These are phyloP conservation scores for Uropsilus gracilis DNA, from an alignment of 2,113 vertebrate genomes.

Conservation along the genomic window DNA sequence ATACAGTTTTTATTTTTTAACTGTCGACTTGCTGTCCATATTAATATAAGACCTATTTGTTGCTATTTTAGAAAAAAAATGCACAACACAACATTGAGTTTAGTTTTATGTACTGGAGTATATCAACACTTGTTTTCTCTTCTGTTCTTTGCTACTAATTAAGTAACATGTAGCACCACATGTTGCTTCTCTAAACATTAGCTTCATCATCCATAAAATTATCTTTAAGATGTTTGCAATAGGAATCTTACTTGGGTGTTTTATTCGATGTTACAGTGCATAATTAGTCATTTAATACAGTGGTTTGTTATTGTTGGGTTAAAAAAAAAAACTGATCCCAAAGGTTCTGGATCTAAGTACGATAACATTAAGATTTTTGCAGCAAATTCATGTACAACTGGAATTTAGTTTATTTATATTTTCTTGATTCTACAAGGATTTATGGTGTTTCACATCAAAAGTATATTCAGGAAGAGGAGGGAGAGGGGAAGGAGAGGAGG, in stretches of 20 bases:
- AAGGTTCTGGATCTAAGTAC: background rate
- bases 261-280: background rate
- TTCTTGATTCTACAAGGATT: background rate
- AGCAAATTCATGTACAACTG: background rate
- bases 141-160: background rate
- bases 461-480: background rate
- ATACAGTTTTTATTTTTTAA: background rate
- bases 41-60: background rate
- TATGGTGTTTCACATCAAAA: background rate
- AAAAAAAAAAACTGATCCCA: slow-evolving; percentile 2
- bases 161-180: background rate
- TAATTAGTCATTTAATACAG: slow-evolving; percentile 39
- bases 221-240: background rate
- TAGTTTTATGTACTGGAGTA: background rate
- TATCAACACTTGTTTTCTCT: background rate
- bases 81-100: background rate
- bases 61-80: background rate
- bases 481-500: background rate
- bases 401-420: background rate
- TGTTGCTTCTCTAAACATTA: background rate
- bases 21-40: background rate
- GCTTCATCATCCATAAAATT: background rate
- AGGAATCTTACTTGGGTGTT: background rate
- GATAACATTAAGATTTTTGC: background rate
- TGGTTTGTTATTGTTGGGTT: slow-evolving; percentile 23